These are phyloP conservation scores for Dyspetes luteomarginatus DNA, from an alignment of 2,888 invertebrate genomes.

Conservation along the genomic window DNA sequence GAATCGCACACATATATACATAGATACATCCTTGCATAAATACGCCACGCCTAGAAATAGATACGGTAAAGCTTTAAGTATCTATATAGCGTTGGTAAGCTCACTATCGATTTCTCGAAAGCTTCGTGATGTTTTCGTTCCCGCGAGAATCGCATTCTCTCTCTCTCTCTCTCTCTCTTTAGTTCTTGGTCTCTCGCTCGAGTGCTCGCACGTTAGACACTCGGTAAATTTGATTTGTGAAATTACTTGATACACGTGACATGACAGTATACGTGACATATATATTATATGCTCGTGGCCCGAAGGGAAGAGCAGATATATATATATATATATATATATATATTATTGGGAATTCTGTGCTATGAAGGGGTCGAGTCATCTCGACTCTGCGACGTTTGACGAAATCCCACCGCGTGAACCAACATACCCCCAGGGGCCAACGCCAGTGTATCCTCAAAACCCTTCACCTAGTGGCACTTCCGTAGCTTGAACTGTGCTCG, in stretches of 20 bases:
- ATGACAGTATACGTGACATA: slow-evolving; percentile 19
- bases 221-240: slow-evolving; percentile 63
- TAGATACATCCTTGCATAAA: slow-evolving; percentile 1
- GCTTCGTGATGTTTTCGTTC: slow-evolving; percentile 60
- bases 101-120: slow-evolving; percentile 60
- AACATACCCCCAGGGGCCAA: slow-evolving; percentile 28
- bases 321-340: background rate
- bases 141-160: slow-evolving; percentile 19
- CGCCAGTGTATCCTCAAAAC: slow-evolving; percentile 15
- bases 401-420: slow-evolving; percentile 45
- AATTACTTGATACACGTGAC: slow-evolving; percentile 58
- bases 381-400: slow-evolving; percentile 22
- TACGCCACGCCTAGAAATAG: background rate
- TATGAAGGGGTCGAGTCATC: slow-evolving; percentile 9
- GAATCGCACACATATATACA: background rate
- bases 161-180: background rate
- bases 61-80: background rate
- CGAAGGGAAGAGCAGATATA: background rate
- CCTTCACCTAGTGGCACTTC: slow-evolving; percentile 20
- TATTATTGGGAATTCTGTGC: background rate
- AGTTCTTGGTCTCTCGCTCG: slow-evolving; percentile 17
- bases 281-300: slow-evolving; percentile 1
- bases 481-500: slow-evolving; percentile 16
- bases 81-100: background rate
- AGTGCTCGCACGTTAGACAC: slow-evolving; percentile 54